These are phyloP conservation scores for Aporophyla lueneburgensis DNA, from an alignment of 2,888 invertebrate genomes.

Conservation along the genomic window DNA sequence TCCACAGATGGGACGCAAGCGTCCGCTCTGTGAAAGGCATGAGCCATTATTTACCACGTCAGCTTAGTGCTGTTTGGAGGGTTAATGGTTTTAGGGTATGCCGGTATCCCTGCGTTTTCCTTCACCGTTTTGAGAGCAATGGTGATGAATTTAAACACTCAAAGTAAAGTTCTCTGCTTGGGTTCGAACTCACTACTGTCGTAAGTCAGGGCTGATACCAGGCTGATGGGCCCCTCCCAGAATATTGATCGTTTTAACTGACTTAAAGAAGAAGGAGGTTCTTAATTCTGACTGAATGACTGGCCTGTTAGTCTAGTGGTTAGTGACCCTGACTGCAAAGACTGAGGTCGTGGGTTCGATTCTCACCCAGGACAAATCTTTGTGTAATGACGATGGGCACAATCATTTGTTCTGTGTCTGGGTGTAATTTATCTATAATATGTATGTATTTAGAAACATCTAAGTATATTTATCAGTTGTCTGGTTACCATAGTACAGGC, in stretches of 20 bases:
- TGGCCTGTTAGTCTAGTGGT: too few relatives aligned
- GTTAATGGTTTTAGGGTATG: background rate
- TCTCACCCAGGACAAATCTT: too few relatives aligned
- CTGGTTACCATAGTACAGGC: too few relatives aligned
- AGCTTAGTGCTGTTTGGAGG: background rate
- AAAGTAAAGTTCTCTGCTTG: background rate
- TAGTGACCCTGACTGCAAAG: too few relatives aligned
- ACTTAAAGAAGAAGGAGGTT: too few relatives aligned
- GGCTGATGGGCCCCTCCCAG: background rate
- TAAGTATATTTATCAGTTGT: too few relatives aligned
- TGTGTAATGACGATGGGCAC: too few relatives aligned
- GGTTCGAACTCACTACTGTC: background rate
- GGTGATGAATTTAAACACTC: background rate
- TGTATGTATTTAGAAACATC: too few relatives aligned
- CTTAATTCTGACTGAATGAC: too few relatives aligned
- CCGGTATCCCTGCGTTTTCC: background rate
- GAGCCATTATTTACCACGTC: background rate
- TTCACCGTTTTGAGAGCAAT: background rate
- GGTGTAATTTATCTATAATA: too few relatives aligned
- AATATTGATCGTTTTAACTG: background rate
- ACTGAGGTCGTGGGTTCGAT: too few relatives aligned
- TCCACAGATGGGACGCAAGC: background rate
- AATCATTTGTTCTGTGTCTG: too few relatives aligned
- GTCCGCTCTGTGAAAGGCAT: background rate
- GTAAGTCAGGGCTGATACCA: background rate